Percentiles rank a stretch among this genome's conserved stretches.
Evolutionary conservation across 2,888 invertebrate species (phyloP).

Genomic region (Meganola albula): DNA sequence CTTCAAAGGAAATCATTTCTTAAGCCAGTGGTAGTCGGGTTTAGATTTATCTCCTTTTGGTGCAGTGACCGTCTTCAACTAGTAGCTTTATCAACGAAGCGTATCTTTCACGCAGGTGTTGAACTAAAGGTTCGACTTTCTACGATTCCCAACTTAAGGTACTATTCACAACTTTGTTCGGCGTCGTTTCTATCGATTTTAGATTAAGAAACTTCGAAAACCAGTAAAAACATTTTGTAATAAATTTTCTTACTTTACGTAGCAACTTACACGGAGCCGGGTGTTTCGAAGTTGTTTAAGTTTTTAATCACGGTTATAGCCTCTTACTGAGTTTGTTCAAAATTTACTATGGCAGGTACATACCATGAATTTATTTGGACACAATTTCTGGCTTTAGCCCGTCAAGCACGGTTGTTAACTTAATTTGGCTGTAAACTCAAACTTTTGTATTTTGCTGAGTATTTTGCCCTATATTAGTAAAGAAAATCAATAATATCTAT

Average conservation of each 20-base stretch:
- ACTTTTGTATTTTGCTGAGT: no score
- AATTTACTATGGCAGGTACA: no score
- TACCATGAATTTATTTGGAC: no score
- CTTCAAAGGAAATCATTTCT: no score
- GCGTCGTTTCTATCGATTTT: constrained; percentile 72
- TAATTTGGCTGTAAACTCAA: no score
- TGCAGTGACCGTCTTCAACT: constrained; percentile 34
- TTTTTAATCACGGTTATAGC: constrained; percentile 44
- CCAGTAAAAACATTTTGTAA: constrained; percentile 69
- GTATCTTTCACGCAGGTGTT: constrained; percentile 67
- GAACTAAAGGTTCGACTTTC: constrained; percentile 63
- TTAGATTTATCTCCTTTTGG: constrained; percentile 51
- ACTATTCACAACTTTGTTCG: constrained; percentile 69
- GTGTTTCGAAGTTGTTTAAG: constrained; percentile 46
- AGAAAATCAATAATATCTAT: no score
- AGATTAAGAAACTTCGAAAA: constrained; percentile 72
- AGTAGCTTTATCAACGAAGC: constrained; percentile 56
- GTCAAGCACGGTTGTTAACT: no score
- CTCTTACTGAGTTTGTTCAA: no score
- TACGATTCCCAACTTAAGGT: constrained; percentile 64
- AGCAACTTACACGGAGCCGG: constrained; percentile 36
- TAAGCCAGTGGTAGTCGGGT: constrained; percentile 18
- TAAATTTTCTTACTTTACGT: constrained; percentile 60
- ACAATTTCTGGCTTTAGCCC: no score
- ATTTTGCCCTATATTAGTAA: no score